These are phyloP conservation scores for Harpagifer antarcticus DNA, from an alignment of 2,797 vertebrate species.

Conservation along the genomic window DNA sequence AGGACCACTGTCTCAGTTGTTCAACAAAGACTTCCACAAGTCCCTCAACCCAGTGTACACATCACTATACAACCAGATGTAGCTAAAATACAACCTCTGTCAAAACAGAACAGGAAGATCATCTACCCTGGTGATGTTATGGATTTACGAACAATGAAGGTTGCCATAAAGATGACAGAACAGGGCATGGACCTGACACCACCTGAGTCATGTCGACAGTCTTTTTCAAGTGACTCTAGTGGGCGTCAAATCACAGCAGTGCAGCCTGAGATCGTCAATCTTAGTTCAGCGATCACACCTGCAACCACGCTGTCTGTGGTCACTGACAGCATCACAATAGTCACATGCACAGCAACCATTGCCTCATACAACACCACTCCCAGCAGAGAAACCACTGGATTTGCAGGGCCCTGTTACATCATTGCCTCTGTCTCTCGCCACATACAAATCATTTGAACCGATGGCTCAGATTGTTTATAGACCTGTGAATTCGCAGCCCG, in stretches of 20 bases:
- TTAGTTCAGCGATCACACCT: conserved; percentile 88
- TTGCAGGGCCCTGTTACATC: conserved; percentile 85
- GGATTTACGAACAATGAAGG: conserved; percentile 93
- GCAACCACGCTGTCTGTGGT: conserved; percentile 86
- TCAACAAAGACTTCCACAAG: conserved; percentile 84
- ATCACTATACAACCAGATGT: conserved; percentile 85
- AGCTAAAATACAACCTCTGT: conserved; percentile 78
- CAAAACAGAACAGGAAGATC: conserved; percentile 89
- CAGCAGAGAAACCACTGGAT: conserved; percentile 89
- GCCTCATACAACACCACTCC: conserved; percentile 84
- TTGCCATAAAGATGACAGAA: conserved; percentile 87
- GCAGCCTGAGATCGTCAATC: conserved; percentile 94
- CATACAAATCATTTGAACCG: conserved; percentile 89
- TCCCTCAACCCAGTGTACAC: conserved; percentile 81
- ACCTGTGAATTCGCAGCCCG: conserved; percentile 80
- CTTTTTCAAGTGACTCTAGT: conserved; percentile 80
- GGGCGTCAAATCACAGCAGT: conserved; percentile 91
- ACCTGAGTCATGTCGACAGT: conserved; percentile 87
- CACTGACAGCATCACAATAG: conserved; percentile 87
- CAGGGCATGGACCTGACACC: conserved; percentile 93
- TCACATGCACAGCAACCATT: conserved; percentile 90
- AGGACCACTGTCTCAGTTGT: conserved; percentile 88
- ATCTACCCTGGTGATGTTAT: conserved; percentile 90
- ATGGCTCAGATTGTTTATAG: conserved; percentile 88
- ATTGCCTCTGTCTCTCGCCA: conserved; percentile 90